Conservation (phyloP, 2,888 invertebrate genomes). For the Pemphredon lugubris region DNA sequence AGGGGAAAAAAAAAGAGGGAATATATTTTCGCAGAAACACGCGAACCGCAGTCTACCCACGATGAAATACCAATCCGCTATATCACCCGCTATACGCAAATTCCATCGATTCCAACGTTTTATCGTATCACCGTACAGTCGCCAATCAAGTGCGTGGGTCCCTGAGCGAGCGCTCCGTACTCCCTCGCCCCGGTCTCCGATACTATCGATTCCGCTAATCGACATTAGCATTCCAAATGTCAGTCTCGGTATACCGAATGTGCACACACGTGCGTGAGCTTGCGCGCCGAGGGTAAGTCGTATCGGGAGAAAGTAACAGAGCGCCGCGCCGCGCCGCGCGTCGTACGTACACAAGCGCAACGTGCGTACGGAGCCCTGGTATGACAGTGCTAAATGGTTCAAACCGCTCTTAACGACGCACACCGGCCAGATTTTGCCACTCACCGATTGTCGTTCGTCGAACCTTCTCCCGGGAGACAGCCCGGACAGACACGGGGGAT, state of each 20-base stretch:
- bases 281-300: constrained; percentile 13
- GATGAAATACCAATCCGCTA: too few relatives aligned
- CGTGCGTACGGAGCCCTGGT: constrained; percentile 20
- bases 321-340: constrained; percentile 22
- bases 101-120: too few relatives aligned
- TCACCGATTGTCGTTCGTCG: constrained; percentile 36
- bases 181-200: constrained; percentile 41
- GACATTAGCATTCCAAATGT: constrained; percentile 71
- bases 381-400: constrained; percentile 68
- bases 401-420: constrained; percentile 49
- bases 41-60: too few relatives aligned
- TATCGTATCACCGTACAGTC: constrained; percentile 2
- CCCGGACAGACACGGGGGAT: too few relatives aligned
- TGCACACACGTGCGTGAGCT: constrained; percentile 3
- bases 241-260: constrained; percentile 52
- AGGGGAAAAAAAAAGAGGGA: too few relatives aligned
- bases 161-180: constrained; percentile 12
- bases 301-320: constrained; percentile 61
- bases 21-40: too few relatives aligned
- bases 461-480: constrained; percentile 22
- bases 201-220: constrained; percentile 66
- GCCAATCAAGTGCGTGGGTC: constrained; percentile 52
- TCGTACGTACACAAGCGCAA: constrained; percentile 35
- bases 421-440: constrained; percentile 51
- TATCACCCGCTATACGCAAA: too few relatives aligned